These are phyloP conservation scores for Conus betulinus DNA, from an alignment of 1,140 invertebrate genomes.

Conservation along the genomic window DNA sequence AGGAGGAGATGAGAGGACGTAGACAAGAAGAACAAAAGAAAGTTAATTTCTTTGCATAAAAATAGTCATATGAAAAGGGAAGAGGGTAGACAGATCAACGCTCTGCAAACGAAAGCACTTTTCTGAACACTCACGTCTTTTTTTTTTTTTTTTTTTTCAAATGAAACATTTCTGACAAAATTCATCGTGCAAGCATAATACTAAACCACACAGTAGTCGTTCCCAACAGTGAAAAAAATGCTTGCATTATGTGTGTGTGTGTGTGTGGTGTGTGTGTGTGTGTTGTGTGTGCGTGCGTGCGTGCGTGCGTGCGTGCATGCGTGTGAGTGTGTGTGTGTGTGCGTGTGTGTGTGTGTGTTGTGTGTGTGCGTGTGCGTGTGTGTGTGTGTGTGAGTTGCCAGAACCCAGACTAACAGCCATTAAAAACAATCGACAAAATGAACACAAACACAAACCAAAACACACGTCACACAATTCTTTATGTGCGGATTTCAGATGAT, in stretches of 20 bases:
- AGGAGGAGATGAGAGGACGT: background rate
- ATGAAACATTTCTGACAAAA: too few relatives aligned
- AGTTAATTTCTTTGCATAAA: background rate
- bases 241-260: background rate
- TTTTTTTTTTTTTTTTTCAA: too few relatives aligned
- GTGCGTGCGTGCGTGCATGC: background rate
- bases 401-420: too few relatives aligned
- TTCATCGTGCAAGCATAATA: too few relatives aligned
- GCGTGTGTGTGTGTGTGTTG: background rate
- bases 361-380: background rate
- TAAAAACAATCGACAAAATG: too few relatives aligned
- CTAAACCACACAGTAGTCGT: too few relatives aligned
- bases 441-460: too few relatives aligned
- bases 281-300: background rate
- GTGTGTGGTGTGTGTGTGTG: background rate
- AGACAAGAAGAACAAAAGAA: background rate
- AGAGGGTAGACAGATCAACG: background rate
- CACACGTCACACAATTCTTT: too few relatives aligned
- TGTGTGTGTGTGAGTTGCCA: background rate
- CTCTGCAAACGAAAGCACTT: too few relatives aligned
- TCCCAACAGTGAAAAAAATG: too few relatives aligned
- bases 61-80: background rate
- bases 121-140: too few relatives aligned
- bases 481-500: too few relatives aligned
- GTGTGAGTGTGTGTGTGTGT: slow-evolving; percentile 7